Base-by-base conservation (phyloP, 2,113 vertebrate genomes). In the Cervus canadensis region DNA sequence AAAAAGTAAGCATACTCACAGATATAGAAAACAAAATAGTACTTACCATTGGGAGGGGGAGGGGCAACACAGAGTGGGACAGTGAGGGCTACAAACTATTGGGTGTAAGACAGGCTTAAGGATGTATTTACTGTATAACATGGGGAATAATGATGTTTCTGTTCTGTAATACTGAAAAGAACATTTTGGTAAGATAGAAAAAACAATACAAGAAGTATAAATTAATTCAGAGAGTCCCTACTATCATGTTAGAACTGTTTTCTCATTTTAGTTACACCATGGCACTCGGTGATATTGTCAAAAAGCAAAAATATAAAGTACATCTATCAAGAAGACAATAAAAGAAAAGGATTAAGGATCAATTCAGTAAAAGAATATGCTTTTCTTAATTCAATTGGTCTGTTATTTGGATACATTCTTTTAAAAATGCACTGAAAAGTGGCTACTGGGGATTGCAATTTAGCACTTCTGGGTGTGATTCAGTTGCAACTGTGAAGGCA, bases 381-480 rank as follows among this genome's bases (percentile, higher is more conserved):
- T 93, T 95, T 94, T 79, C 84, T 96, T 95, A 95, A 95, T 95
- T 89, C 50, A 96, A 74, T 60, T 57, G 81, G 43, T 36, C 87
- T 92, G n/a, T 76, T 96, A 96, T 94, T 93, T 90, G 79, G 79
- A 97, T 95, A 74, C 17, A 95, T 96, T 95, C 14, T 95, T 96
- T 87, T 84, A 89, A 94, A 95, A 89, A 93, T 76, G 83, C 17
- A 62, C n/a, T 97, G 33, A 78, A 97, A 71, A 95, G 59, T 95
- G 79, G 78, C 60, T 85, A 67, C 40, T 67, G 50, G 54, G 83
- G 71, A 87, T 93, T 95, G 74, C 19, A 95, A 74, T 94, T 96
- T 87, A 91, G n/a, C 62, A 93, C 89, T 97, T 97, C 25, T 79
- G 78, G 87, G 87, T 95, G 64, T 89, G 78, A 97, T 92, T 92